Evolutionary conservation across 2,113 vertebrate species (phyloP).

Genomic region (Etheostoma spectabile): DNA sequence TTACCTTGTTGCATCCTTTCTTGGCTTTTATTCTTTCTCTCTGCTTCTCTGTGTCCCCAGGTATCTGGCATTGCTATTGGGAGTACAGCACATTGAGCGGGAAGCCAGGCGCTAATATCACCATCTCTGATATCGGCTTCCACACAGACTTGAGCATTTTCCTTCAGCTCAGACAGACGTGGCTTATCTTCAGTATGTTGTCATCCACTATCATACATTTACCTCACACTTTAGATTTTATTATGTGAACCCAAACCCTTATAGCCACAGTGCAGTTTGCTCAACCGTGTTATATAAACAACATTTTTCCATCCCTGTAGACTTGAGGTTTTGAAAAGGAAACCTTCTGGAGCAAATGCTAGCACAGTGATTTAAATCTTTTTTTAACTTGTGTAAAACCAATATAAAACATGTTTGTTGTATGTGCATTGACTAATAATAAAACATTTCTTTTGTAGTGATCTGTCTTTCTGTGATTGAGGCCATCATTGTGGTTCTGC

Average conservation of each 20-base stretch:
- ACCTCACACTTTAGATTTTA: neutral
- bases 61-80: constrained; percentile 93
- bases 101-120: constrained; percentile 84
- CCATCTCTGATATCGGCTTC: constrained; percentile 90
- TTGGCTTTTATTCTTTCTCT: neutral
- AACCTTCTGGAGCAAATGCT: neutral
- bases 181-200: constrained; percentile 91
- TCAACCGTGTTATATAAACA: neutral
- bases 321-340: neutral
- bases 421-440: neutral
- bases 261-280: neutral
- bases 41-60: constrained; percentile 67
- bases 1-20: neutral
- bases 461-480: constrained; percentile 89
- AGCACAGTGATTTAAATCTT: neutral
- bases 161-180: constrained; percentile 92
- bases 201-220: neutral
- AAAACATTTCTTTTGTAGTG: constrained; percentile 83
- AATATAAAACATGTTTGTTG: neutral
- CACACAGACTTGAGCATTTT: constrained; percentile 91
- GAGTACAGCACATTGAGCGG: constrained; percentile 86
- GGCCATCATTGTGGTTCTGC: constrained; percentile 86
- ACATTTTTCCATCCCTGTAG: neutral
- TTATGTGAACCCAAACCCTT: neutral
- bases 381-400: neutral